These are phyloP conservation scores for Cotesia typhae DNA, from an alignment of 1,140 invertebrate species.

Conservation along the genomic window DNA sequence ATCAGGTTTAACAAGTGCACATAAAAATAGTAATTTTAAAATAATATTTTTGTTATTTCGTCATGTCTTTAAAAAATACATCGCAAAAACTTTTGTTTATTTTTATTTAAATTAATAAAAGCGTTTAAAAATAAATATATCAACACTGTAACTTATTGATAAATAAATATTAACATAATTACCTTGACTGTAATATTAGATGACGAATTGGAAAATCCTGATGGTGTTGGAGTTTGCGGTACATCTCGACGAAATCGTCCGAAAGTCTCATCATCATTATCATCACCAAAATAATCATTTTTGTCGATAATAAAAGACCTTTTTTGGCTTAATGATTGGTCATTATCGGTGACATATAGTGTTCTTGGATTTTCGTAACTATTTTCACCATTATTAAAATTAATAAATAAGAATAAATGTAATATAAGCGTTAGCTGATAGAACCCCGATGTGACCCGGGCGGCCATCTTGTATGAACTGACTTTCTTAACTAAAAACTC, in stretches of 20 bases:
- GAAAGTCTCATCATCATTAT: slow-evolving; percentile 48
- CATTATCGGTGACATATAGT: slow-evolving; percentile 43
- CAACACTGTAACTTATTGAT: neutral
- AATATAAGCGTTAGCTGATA: slow-evolving; percentile 49
- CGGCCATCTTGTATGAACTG: slow-evolving; percentile 62
- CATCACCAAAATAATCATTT: slow-evolving; percentile 31
- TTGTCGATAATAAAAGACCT: slow-evolving; percentile 46
- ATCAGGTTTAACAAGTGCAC: too few species aligned
- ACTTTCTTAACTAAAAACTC: slow-evolving; percentile 39
- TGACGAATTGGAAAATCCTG: slow-evolving; percentile 31
- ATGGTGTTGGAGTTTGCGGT: slow-evolving; percentile 4
- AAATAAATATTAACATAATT: slow-evolving; percentile 26
- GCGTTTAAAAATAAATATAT: too few species aligned
- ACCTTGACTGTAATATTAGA: slow-evolving; percentile 56
- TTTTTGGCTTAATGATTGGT: slow-evolving; percentile 21
- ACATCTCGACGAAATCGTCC: slow-evolving; percentile 45
- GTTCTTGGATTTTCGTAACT: slow-evolving; percentile 47
- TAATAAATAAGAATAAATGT: slow-evolving; percentile 49
- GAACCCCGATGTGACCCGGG: slow-evolving; percentile 52
- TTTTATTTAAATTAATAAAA: too few species aligned
- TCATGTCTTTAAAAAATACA: neutral
- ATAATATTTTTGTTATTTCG: too few species aligned
- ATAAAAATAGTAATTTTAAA: too few species aligned
- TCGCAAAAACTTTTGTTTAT: neutral
- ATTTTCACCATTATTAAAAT: slow-evolving; percentile 48